These are phyloP conservation scores for Melanotaenia maccullochi DNA, from an alignment of 2,797 vertebrate species.

Conservation along the genomic window DNA sequence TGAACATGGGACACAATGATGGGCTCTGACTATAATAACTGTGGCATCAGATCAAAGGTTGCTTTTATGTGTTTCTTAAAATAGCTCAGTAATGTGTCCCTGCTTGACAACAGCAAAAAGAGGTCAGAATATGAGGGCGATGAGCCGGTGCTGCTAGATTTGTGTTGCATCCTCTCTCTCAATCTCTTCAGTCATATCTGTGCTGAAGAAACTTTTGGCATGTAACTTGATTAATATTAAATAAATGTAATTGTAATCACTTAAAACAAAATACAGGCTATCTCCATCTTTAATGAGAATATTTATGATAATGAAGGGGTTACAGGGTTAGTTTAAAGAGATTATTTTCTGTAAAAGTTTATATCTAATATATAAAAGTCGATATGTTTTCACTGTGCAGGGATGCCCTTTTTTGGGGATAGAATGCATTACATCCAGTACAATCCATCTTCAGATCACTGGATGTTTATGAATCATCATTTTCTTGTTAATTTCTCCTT, in stretches of 20 bases:
- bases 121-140: too few relatives aligned
- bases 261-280: neutral
- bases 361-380: neutral
- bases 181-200: too few relatives aligned
- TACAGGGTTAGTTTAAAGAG: neutral
- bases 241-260: neutral
- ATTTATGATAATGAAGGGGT: neutral
- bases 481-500: conserved; percentile 22
- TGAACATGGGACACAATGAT: neutral
- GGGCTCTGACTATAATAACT: neutral
- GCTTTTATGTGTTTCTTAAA: too few relatives aligned
- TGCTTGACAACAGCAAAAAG: too few relatives aligned
- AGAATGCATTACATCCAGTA: neutral
- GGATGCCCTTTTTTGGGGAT: too few relatives aligned
- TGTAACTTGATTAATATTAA: neutral
- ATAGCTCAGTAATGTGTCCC: too few relatives aligned
- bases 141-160: too few relatives aligned
- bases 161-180: too few relatives aligned
- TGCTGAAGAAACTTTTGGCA: too few relatives aligned
- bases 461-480: neutral
- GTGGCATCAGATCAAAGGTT: neutral
- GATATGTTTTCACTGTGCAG: neutral
- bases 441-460: conserved; percentile 6
- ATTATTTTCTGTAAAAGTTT: neutral
- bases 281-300: neutral